Conservation (phyloP, 2,113 vertebrate genomes). For the Trogon surrucura region DNA sequence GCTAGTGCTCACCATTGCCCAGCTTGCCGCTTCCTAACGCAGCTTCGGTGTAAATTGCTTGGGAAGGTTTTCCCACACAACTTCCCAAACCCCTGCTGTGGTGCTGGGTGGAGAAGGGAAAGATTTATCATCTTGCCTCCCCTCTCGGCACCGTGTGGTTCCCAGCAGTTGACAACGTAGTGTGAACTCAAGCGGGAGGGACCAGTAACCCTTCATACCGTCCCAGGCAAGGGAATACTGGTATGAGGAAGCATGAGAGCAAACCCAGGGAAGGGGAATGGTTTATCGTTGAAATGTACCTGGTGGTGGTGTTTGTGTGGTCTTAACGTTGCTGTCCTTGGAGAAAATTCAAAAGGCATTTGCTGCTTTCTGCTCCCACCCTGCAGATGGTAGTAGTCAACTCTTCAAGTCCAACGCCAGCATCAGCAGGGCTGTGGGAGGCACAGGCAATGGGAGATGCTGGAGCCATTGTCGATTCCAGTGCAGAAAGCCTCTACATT, state of each 20-base stretch:
- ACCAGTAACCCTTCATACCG: background rate
- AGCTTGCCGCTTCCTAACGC: background rate
- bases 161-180: background rate
- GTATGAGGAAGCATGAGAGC: background rate
- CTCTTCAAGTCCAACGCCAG: constrained; percentile 83
- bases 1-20: background rate
- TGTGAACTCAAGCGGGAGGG: background rate
- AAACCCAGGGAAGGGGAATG: background rate
- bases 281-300: background rate
- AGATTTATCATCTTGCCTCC: background rate
- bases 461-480: constrained; percentile 80
- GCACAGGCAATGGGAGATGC: constrained; percentile 82
- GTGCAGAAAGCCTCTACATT: constrained; percentile 92
- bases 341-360: background rate
- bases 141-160: background rate
- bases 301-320: background rate
- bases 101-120: background rate
- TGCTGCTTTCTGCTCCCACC: background rate
- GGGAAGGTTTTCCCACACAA: background rate
- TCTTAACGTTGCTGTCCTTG: background rate
- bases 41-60: background rate
- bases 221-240: background rate
- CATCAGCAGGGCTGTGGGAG: constrained; percentile 83
- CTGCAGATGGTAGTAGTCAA: constrained; percentile 77
- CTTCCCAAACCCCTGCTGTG: background rate